Percentiles rank a stretch among this genome's conserved stretches.
phyloP scores from a whole-genome alignment of 2,888 invertebrate genomes.

The Agriopis marginaria region DNA sequence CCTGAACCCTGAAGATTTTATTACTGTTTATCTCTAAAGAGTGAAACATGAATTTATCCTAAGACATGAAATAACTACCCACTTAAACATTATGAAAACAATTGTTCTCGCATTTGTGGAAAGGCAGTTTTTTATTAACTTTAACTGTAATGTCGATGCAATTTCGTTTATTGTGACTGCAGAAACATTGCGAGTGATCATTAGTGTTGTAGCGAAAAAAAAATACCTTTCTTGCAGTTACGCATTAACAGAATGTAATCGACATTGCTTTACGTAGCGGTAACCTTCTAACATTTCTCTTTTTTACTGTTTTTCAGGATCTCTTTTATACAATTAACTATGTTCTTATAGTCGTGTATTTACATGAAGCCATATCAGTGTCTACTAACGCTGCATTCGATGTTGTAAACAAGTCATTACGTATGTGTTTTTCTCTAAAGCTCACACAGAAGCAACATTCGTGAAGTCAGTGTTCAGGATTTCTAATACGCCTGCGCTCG shows the following conservation, averaged over 20 bases:
- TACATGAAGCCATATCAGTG: slow-evolving; percentile 34
- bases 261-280: neutral
- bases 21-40: no score
- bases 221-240: neutral
- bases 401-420: slow-evolving; percentile 24
- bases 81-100: no score
- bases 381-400: slow-evolving; percentile 35
- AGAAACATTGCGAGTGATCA: neutral
- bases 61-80: no score
- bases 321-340: neutral
- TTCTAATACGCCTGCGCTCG: no score
- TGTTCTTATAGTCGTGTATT: neutral
- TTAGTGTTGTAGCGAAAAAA: neutral
- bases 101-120: no score
- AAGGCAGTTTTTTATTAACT: no score
- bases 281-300: neutral
- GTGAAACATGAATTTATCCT: no score
- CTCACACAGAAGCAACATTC: neutral
- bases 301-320: slow-evolving; percentile 11
- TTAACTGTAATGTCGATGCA: neutral
- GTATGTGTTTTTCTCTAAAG: slow-evolving; percentile 44
- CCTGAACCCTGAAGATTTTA: no score
- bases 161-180: neutral
- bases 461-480: neutral
- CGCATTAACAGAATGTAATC: neutral